Percentiles rank a stretch among this genome's conserved stretches.
Conservation (phyloP, 2,888 invertebrate species). For the Stenichneumon culpator region DNA sequence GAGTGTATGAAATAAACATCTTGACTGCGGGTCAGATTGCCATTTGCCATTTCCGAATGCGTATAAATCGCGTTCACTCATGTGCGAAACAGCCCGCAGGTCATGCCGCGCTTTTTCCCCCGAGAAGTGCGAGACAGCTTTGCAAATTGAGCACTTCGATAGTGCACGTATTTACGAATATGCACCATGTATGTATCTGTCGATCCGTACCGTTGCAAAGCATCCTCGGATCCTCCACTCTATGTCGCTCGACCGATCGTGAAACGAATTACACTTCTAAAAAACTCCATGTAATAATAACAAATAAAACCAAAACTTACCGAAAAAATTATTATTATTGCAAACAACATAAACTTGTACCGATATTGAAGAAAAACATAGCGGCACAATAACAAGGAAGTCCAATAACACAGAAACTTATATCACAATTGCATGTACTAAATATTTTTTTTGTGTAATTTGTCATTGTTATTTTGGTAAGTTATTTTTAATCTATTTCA, state of each 20-base stretch:
- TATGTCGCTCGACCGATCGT: not conserved
- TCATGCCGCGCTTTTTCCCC: not conserved
- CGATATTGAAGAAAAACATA: not conserved
- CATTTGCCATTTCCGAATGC: not conserved
- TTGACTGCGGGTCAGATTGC: not conserved
- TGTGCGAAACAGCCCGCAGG: not conserved
- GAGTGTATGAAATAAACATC: not conserved
- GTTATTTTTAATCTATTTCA: too few species aligned
- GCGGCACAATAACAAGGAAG: too few species aligned
- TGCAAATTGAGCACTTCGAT: conserved; percentile 1
- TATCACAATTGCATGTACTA: not conserved
- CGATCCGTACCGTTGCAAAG: not conserved
- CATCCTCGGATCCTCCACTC: not conserved
- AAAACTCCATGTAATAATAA: too few species aligned
- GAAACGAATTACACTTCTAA: not conserved
- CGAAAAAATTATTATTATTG: too few species aligned
- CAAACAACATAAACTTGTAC: not conserved
- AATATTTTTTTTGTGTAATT: not conserved
- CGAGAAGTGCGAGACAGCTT: not conserved
- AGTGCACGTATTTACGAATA: not conserved
- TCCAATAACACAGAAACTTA: too few species aligned
- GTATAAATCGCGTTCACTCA: not conserved
- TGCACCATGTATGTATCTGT: not conserved
- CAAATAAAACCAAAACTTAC: too few species aligned
- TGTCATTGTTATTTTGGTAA: not conserved